phyloP scores from a whole-genome alignment of 1,140 invertebrate genomes.

The Drosophila gunungcola region DNA sequence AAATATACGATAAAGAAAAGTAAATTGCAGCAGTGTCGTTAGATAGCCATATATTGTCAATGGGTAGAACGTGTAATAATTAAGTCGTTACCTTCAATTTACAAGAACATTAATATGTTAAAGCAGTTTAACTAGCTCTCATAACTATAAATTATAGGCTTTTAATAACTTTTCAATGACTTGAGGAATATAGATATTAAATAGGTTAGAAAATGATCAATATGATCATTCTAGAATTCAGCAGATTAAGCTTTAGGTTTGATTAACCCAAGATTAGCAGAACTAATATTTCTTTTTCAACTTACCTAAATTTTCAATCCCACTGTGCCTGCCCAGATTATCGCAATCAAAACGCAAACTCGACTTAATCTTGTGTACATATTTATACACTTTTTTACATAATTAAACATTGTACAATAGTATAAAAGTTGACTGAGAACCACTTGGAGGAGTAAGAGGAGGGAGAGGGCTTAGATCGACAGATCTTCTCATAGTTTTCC shows the following conservation, averaged over 20 bases:
- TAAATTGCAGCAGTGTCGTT: constrained; percentile 10
- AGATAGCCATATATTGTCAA: neutral
- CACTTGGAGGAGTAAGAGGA: constrained; percentile 3
- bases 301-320: neutral
- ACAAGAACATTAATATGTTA: no score
- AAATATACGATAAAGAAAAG: constrained; percentile 18
- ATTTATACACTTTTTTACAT: constrained; percentile 23
- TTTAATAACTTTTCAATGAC: neutral
- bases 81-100: no score
- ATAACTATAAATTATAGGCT: neutral
- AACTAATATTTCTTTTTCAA: neutral
- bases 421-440: constrained; percentile 36
- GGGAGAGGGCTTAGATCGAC: neutral
- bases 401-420: constrained; percentile 33
- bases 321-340: neutral
- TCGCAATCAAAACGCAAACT: neutral
- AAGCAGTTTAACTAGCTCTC: neutral
- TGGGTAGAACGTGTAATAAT: no score
- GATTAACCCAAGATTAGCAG: no score
- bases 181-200: neutral
- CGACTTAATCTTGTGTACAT: constrained; percentile 34
- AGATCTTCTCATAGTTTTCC: constrained; percentile 60
- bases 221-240: no score
- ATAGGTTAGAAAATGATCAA: no score
- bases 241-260: no score